These are phyloP conservation scores for Limosa lapponica DNA, from an alignment of 2,797 vertebrate genomes.

Conservation along the genomic window DNA sequence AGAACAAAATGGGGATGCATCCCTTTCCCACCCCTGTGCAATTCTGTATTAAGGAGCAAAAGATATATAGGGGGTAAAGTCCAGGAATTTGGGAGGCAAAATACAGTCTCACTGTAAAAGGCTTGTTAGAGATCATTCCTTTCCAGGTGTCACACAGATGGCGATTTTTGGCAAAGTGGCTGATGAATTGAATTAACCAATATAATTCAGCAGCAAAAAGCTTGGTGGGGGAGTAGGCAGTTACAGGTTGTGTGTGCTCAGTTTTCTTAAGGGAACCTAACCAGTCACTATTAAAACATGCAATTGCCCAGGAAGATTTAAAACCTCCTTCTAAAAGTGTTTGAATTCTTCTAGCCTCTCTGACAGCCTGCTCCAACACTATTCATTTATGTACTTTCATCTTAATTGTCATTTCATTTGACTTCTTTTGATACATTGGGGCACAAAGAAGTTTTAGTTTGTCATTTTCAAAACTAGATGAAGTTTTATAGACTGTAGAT, in stretches of 20 bases:
- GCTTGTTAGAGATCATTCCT: not conserved
- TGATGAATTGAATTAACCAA: not conserved
- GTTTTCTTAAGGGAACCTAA: not conserved
- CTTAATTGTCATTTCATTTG: not conserved
- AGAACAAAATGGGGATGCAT: not conserved
- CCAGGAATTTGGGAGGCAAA: not conserved
- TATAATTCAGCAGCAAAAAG: not conserved
- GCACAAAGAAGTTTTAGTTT: not conserved
- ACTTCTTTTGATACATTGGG: not conserved
- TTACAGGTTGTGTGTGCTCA: rapidly evolving
- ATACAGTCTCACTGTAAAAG: not conserved
- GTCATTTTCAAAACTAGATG: not conserved
- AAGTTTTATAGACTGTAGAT: not conserved
- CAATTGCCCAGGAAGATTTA: not conserved
- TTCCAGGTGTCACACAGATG: not conserved
- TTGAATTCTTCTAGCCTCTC: not conserved
- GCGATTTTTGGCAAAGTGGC: not conserved
- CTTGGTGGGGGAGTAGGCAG: not conserved
- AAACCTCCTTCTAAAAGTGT: not conserved
- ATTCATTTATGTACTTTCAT: not conserved
- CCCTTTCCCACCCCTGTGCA: not conserved
- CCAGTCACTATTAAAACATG: not conserved
- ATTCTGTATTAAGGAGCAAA: not conserved
- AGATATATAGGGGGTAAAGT: not conserved
- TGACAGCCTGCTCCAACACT: not conserved